Conservation (phyloP, 1,140 invertebrate species). For the Coelopa frigida region DNA sequence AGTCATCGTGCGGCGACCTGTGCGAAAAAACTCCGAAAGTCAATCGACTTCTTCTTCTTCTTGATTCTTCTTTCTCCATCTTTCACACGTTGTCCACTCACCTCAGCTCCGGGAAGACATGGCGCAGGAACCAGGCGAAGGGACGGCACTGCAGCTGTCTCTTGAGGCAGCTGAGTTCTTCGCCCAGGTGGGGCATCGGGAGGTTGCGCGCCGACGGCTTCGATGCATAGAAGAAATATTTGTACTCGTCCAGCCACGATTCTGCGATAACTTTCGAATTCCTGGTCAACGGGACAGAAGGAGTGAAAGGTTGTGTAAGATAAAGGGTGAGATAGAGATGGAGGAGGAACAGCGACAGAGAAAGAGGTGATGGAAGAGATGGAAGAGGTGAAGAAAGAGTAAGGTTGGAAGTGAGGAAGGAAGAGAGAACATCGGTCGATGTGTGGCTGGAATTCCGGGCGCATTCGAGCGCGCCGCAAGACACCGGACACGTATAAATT, state of each 20-base stretch:
- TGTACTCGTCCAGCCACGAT: slow-evolving; percentile 85
- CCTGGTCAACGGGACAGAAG: slow-evolving; percentile 51
- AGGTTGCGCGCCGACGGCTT: slow-evolving; percentile 28
- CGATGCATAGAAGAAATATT: slow-evolving; percentile 59
- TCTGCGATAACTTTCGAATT: slow-evolving; percentile 72
- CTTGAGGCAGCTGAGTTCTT: slow-evolving; percentile 50
- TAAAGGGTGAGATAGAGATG: too few relatives aligned
- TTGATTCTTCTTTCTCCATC: too few relatives aligned
- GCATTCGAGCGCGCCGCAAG: too few relatives aligned
- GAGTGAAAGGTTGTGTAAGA: neutral
- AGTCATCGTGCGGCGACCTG: slow-evolving; percentile 24
- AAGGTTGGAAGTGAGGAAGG: too few relatives aligned
- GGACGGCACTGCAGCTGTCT: slow-evolving; percentile 69
- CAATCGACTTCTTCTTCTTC: neutral
- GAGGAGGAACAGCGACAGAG: too few relatives aligned
- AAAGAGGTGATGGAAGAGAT: too few relatives aligned
- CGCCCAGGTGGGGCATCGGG: slow-evolving; percentile 14
- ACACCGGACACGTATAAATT: too few relatives aligned
- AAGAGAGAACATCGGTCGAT: too few relatives aligned
- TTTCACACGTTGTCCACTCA: slow-evolving; percentile 25
- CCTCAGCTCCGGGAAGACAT: slow-evolving; percentile 54
- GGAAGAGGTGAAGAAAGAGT: too few relatives aligned
- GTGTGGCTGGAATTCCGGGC: too few relatives aligned
- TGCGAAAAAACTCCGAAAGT: neutral
- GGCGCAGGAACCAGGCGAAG: slow-evolving; percentile 93